Conservation (phyloP, 1,140 invertebrate genomes). For the Listronotus oregonensis region DNA sequence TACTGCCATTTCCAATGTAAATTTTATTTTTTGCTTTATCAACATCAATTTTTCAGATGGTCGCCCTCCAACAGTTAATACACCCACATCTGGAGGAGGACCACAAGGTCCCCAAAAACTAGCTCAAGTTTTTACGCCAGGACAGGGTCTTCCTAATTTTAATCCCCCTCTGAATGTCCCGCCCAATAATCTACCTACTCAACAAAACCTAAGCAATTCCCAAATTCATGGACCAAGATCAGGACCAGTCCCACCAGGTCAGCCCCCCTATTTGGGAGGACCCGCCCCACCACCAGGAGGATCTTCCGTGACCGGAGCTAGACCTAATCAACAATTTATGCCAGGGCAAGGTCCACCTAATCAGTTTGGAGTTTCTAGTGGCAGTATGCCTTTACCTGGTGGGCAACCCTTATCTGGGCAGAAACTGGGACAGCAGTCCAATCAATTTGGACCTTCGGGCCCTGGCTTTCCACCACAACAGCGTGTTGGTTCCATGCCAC, state of each 20-base stretch:
- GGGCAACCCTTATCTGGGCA: conserved; percentile 23
- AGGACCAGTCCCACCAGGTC: not conserved
- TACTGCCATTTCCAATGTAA: too few species aligned
- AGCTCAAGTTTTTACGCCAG: conserved; percentile 16
- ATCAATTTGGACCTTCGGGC: too few species aligned
- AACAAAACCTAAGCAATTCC: not conserved
- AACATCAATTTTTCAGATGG: not conserved
- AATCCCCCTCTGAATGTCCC: not conserved
- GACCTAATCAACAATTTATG: conserved; percentile 19
- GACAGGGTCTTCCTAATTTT: conserved; percentile 7
- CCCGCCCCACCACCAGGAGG: not conserved
- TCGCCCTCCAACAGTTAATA: not conserved
- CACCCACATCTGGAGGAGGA: not conserved
- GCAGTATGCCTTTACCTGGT: conserved; percentile 2
- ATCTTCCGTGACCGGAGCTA: conserved; percentile 1
- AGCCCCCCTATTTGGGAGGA: not conserved
- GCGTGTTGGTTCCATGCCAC: too few species aligned
- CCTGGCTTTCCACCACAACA: too few species aligned
- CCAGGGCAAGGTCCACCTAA: conserved; percentile 7
- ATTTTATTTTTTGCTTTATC: too few species aligned
- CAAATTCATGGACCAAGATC: not conserved
- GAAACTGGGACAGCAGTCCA: conserved; percentile 30
- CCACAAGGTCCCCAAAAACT: conserved; percentile 2
- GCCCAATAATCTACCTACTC: conserved; percentile 19
- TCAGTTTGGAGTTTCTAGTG: conserved; percentile 1